Conservation (phyloP, 2,797 vertebrate species). For the Poeciliopsis turneri region DNA sequence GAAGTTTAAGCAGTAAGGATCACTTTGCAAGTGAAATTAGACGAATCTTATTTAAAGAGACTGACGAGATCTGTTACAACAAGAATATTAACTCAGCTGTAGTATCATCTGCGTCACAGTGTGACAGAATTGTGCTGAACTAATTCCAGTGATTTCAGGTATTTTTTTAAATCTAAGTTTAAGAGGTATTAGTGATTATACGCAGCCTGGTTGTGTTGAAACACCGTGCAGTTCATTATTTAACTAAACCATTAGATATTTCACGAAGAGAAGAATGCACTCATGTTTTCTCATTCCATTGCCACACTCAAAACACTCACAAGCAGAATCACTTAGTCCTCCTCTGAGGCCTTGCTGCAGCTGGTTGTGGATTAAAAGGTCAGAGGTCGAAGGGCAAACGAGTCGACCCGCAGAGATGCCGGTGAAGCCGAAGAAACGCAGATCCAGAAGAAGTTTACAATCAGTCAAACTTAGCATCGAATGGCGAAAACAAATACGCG, state of each 20-base stretch:
- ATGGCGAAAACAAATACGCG: not conserved
- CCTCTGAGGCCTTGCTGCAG: slow-evolving; percentile 56
- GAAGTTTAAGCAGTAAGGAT: not conserved
- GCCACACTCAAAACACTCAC: slow-evolving; percentile 5
- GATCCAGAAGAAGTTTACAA: slow-evolving; percentile 14
- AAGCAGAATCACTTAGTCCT: slow-evolving; percentile 24
- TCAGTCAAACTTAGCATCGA: slow-evolving; percentile 11
- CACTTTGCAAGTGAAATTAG: not conserved
- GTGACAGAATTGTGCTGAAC: not conserved
- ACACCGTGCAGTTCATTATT: not conserved
- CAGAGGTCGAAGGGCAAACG: slow-evolving; percentile 55
- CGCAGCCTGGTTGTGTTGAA: not conserved
- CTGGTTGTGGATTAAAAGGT: slow-evolving; percentile 64
- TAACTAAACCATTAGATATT: not conserved
- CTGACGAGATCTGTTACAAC: not conserved
- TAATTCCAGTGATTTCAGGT: not conserved
- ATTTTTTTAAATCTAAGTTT: not conserved
- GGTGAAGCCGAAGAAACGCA: slow-evolving; percentile 49
- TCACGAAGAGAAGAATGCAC: not conserved
- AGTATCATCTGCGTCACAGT: not conserved
- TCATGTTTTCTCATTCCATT: not conserved
- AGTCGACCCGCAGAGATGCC: slow-evolving; percentile 49
- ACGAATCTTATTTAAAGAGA: not conserved
- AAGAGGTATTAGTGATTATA: not conserved
- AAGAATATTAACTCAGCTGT: not conserved